phyloP scores from a whole-genome alignment of 2,888 invertebrate genomes.

The Tridacna gigas region DNA sequence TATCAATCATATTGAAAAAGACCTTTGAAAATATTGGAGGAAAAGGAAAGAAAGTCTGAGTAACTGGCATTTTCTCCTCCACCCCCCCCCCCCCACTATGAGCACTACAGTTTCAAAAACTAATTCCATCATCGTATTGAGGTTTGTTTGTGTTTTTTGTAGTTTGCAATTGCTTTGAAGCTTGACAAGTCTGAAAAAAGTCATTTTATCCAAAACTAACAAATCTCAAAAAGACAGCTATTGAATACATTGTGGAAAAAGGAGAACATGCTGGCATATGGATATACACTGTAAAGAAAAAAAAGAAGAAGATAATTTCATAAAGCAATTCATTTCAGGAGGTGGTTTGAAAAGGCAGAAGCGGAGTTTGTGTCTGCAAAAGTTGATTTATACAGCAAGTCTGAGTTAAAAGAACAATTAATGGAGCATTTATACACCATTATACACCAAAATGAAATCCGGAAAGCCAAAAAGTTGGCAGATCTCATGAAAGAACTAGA shows the following conservation, averaged over 20 bases:
- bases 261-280: not conserved
- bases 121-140: too few species aligned
- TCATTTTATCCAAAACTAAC: too few species aligned
- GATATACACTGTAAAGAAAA: not conserved
- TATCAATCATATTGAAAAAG: too few species aligned
- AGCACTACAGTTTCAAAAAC: too few species aligned
- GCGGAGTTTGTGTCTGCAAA: constrained; percentile 92
- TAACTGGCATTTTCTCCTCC: too few species aligned
- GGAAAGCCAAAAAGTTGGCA: constrained; percentile 92
- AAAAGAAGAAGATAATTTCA: not conserved
- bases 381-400: constrained; percentile 90
- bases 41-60: too few species aligned
- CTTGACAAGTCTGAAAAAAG: too few species aligned
- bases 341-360: constrained; percentile 91
- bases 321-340: constrained; percentile 86
- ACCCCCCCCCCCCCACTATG: too few species aligned
- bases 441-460: constrained; percentile 92
- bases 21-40: too few species aligned
- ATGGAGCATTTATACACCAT: constrained; percentile 93
- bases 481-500: constrained; percentile 88
- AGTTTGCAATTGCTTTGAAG: too few species aligned
- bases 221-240: too few species aligned
- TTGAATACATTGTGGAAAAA: not conserved
- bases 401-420: constrained; percentile 91
- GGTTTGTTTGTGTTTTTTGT: too few species aligned